These are phyloP conservation scores for Chydorus sphaericus DNA, from an alignment of 2,888 invertebrate genomes.

Conservation along the genomic window DNA sequence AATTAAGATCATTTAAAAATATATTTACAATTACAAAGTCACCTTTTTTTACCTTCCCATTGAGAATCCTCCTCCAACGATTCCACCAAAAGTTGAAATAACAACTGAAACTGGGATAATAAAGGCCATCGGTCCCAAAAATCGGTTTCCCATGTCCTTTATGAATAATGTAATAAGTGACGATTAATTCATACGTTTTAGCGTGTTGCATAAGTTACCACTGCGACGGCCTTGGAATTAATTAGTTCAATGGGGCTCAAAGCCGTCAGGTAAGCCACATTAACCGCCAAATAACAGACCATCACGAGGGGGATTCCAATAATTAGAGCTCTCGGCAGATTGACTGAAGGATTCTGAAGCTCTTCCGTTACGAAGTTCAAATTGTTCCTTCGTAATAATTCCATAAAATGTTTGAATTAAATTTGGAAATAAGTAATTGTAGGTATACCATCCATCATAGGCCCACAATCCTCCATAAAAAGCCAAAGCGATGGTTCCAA, in stretches of 20 bases:
- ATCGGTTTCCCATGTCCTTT: constrained; percentile 29
- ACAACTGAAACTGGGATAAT: constrained; percentile 61
- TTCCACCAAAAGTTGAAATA: constrained; percentile 61
- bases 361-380: constrained; percentile 99
- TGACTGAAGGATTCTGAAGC: constrained; percentile 83
- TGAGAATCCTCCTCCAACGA: constrained; percentile 30
- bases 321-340: constrained; percentile 61
- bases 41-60: constrained; percentile 2
- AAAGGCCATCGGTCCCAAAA: constrained; percentile 48
- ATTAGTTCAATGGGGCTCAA: constrained; percentile 53
- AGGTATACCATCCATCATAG: constrained; percentile 88
- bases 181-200: background rate
- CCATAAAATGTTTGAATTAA: too few relatives aligned
- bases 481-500: constrained; percentile 77
- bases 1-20: background rate
- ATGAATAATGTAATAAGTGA: too few relatives aligned
- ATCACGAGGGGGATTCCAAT: constrained; percentile 72
- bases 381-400: constrained; percentile 57
- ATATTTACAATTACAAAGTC: too few relatives aligned
- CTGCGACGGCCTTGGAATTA: constrained; percentile 65
- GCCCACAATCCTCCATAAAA: constrained; percentile 93
- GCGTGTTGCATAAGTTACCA: too few relatives aligned
- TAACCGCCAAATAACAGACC: constrained; percentile 63
- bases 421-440: too few relatives aligned
- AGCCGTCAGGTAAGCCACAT: constrained; percentile 76